Evolutionary conservation across 2,113 vertebrate genomes (phyloP).

Genomic region (Hypanus sabinus): DNA sequence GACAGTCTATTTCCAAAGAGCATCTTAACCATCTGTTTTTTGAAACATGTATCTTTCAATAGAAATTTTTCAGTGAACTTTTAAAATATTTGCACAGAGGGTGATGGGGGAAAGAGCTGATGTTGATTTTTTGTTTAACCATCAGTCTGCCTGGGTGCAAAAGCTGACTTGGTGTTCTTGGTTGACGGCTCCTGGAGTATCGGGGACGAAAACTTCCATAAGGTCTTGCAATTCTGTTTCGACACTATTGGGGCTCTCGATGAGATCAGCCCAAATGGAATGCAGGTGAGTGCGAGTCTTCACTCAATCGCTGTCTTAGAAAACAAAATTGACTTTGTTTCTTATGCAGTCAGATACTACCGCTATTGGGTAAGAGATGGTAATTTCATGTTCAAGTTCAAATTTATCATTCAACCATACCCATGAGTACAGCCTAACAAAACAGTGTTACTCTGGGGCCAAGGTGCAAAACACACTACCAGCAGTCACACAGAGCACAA

Average conservation of each 20-base stretch:
- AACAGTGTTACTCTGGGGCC: too few relatives aligned
- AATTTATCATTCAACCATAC: too few relatives aligned
- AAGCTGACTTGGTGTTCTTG: constrained; percentile 93
- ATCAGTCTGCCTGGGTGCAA: constrained; percentile 90
- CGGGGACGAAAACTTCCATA: constrained; percentile 91
- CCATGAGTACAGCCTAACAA: too few relatives aligned
- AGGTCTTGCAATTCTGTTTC: constrained; percentile 84
- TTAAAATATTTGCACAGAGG: not conserved
- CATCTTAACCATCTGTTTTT: not conserved
- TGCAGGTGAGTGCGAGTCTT: constrained; percentile 70
- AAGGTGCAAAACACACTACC: too few relatives aligned
- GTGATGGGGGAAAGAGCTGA: not conserved
- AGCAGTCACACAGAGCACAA: too few relatives aligned
- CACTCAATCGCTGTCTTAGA: not conserved
- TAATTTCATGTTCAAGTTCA: not conserved
- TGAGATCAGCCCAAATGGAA: constrained; percentile 74
- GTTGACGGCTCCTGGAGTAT: constrained; percentile 98
- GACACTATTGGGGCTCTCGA: constrained; percentile 82
- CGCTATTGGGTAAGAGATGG: not conserved
- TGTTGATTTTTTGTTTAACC: constrained; percentile 37
- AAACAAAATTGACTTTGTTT: not conserved
- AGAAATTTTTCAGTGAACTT: not conserved
- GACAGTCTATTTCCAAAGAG: not conserved
- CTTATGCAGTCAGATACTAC: too few relatives aligned
- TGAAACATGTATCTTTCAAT: not conserved